Evolutionary conservation across 2,797 vertebrate species (phyloP).

Genomic region (Hephaestus fuliginosus): DNA sequence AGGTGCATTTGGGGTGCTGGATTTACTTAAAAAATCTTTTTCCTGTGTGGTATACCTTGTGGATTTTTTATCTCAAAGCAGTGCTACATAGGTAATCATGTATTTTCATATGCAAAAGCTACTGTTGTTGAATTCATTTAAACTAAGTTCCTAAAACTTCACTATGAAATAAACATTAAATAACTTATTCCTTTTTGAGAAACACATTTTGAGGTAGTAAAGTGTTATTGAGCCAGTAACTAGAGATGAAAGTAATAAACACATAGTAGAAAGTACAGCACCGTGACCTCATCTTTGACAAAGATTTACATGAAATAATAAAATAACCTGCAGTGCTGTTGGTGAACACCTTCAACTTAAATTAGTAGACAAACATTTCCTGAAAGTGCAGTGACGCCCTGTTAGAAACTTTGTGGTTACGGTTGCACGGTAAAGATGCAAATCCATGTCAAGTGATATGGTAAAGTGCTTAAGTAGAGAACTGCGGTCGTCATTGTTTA

Average conservation of each 20-base stretch:
- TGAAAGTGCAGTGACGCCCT: background rate
- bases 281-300: background rate
- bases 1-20: background rate
- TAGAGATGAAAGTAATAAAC: background rate
- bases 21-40: background rate
- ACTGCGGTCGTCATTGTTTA: background rate
- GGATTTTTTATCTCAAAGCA: background rate
- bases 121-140: background rate
- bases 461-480: background rate
- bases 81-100: background rate
- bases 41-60: background rate
- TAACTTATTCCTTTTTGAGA: background rate
- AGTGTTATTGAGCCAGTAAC: background rate
- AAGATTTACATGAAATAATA: background rate
- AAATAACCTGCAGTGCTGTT: background rate
- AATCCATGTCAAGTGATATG: background rate
- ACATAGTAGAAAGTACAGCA: background rate
- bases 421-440: background rate
- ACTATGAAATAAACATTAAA: background rate
- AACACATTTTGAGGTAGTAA: background rate
- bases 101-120: constrained; percentile 1
- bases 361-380: background rate
- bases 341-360: background rate
- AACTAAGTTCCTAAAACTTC: background rate
- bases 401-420: constrained; percentile 1